phyloP scores from a whole-genome alignment of 2,888 invertebrate genomes.

The Eupithecia insigniata region DNA sequence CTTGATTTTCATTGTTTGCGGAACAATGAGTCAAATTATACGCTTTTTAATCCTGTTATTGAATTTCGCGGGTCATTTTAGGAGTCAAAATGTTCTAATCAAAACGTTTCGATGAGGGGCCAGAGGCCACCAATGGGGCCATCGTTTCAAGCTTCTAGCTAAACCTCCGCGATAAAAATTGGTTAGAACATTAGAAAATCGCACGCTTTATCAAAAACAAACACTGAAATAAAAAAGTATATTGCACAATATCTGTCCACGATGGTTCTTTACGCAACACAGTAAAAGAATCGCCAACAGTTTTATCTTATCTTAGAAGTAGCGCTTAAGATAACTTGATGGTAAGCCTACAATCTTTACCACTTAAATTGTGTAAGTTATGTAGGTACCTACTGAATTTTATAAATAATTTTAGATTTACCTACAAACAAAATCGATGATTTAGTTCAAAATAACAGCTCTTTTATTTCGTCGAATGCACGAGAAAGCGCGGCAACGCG shows the following conservation, averaged over 20 bases:
- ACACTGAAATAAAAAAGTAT: slow-evolving; percentile 13
- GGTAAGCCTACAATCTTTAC: slow-evolving; percentile 12
- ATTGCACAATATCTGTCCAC: slow-evolving; percentile 25
- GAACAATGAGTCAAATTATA: slow-evolving; percentile 43
- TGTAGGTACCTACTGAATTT: too few species aligned
- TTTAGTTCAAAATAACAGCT: neutral
- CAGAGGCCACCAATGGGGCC: neutral
- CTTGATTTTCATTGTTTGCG: slow-evolving; percentile 45
- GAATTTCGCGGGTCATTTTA: slow-evolving; percentile 33
- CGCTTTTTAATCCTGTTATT: slow-evolving; percentile 32
- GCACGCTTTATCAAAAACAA: slow-evolving; percentile 4
- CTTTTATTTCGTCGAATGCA: neutral
- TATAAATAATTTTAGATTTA: neutral
- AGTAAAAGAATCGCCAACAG: slow-evolving; percentile 54
- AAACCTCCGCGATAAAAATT: neutral
- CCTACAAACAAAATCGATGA: neutral
- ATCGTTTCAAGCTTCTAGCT: neutral
- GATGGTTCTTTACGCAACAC: slow-evolving; percentile 52
- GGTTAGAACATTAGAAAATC: neutral
- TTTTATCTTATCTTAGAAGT: slow-evolving; percentile 45
- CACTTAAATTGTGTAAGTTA: slow-evolving; percentile 24
- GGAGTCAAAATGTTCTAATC: slow-evolving; percentile 30
- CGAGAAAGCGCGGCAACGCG: neutral
- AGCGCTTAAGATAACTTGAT: slow-evolving; percentile 20
- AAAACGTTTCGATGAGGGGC: slow-evolving; percentile 13